Evolutionary conservation across 1,140 invertebrate species (phyloP), one percentile per base, ranked within the genome.

Genomic region (Achatina immaculata): DNA sequence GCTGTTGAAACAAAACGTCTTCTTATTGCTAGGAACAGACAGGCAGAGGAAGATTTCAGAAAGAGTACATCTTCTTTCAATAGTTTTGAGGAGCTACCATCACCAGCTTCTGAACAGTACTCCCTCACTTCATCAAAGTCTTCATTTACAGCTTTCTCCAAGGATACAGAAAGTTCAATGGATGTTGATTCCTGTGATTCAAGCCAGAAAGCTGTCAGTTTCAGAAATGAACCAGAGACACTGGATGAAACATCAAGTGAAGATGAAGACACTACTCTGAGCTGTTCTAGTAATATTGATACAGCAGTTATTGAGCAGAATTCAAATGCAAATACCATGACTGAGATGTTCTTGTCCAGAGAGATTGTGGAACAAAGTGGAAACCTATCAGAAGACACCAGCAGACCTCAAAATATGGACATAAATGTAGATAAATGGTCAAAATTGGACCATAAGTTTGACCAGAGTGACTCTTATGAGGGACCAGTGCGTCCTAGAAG

Each of bases 1-100:
- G 96, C 95, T 28, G 92, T 96, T 24, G 68, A 40, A 6, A 71
- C 78, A 36, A 80, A 72, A 38, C 66, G 78, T n/a, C n/a, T 80
- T 6, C 48, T 80, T 0, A 43, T 80, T 51, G 78, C 78, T 28
- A 66, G 45, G 24, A 69, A 80, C 38, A 69, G 38, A 48, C 78
- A 80, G 42, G 58, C 42, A 28, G 78, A 80, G 28, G 78, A 80
- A 24, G 78, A 80, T 28, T 80, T 80, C 34, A 48, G 68, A 31
- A 69, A 48, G 34, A 71, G 66, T 34, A 72, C 72, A 28, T 80
- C 78, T n/a, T 80, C 78, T 28, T 36, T 80, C 4, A 34, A 62
- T 28, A 80, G 78, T 28, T 80, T 55, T 71, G 78, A 80, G 34
- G 34, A 71, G 0, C 43, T 68, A 9, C 58, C 76, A 21, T 76